These are phyloP conservation scores for Drosophila infuscata DNA, from an alignment of 2,888 invertebrate species.

Conservation along the genomic window DNA sequence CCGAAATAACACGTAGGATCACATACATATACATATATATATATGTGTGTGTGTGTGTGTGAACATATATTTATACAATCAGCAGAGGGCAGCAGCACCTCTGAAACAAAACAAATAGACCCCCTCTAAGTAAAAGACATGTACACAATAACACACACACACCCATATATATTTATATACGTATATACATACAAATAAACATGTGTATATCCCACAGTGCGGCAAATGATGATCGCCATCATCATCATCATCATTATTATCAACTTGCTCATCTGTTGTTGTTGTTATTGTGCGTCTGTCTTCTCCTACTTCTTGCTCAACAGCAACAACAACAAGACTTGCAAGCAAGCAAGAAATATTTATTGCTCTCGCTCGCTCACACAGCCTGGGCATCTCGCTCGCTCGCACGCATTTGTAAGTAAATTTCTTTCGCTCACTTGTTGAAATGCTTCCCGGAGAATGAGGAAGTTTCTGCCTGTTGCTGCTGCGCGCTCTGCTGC, in stretches of 20 bases:
- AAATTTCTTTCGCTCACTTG: slow-evolving; percentile 73
- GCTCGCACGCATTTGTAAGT: slow-evolving; percentile 35
- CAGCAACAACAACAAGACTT: slow-evolving; percentile 32
- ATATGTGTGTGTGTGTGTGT: not conserved
- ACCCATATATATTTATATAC: slow-evolving; percentile 23
- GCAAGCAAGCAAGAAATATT: slow-evolving; percentile 42
- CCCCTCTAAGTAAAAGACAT: slow-evolving; percentile 82
- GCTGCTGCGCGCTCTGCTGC: not conserved
- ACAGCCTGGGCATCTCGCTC: slow-evolving; percentile 38
- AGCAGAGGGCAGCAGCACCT: slow-evolving; percentile 63
- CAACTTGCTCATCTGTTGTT: slow-evolving; percentile 45
- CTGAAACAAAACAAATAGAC: slow-evolving; percentile 79
- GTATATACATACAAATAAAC: slow-evolving; percentile 23
- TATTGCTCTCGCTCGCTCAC: slow-evolving; percentile 46
- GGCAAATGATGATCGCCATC: slow-evolving; percentile 45
- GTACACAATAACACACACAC: slow-evolving; percentile 60
- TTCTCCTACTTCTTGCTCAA: slow-evolving; percentile 56
- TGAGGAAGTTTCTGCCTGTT: slow-evolving; percentile 73
- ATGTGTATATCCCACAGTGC: slow-evolving; percentile 46
- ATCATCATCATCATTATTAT: slow-evolving; percentile 45
- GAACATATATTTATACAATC: slow-evolving; percentile 43
- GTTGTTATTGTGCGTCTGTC: slow-evolving; percentile 34
- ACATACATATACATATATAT: slow-evolving; percentile 13
- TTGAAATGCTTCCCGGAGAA: slow-evolving; percentile 78
- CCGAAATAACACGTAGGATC: slow-evolving; percentile 79